Base-by-base conservation (phyloP, 2,888 invertebrate genomes). In the Bembecia ichneumoniformis region DNA sequence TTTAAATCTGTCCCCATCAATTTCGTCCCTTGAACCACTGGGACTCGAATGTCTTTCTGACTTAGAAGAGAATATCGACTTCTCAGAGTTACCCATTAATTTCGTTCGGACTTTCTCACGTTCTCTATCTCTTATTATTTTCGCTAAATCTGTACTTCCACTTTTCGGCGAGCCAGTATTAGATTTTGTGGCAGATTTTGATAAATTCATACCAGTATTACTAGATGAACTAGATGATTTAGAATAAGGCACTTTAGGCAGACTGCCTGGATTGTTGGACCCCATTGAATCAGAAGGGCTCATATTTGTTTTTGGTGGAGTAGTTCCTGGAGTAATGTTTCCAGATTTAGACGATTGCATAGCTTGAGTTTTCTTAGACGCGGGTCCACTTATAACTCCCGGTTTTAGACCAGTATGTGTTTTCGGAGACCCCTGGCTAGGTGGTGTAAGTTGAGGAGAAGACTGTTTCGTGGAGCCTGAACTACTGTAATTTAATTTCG, bases 301-400 rank as follows among this genome's bases (percentile, higher is more conserved):
- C 57, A 77, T 63, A 52, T 75, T 83, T 13, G 77, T 68, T 71
- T 86, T 87, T 16, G 83, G 82, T n/a, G 84, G 83, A 1, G 83
- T 82, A n/a, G 81, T 76, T 28, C 76, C 74, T 1, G 82, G 69
- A 2, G 78, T 74, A 40, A 71, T 51, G 47, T 58, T 71, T 14
- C 81, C 70, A 0, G 87, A 79, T 58, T 88, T 88, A 13, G 87
- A 83, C 0, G 88, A 87, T 58, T 90, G 89, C 62, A 89, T 82
- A 47, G 88, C 91, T 61, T 92, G 92, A 16, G 93, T 91, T 71
- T 94, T 95, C 68, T 93, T 94, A 0, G 94, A 95, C 3, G 95
- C 95, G 0, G 96, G 95, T 0, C 96, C 96, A 61, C 95, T 94
- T 60, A 92, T 93, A 0, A 95, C 95, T 0, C 96, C 95, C 0